Evolutionary conservation across 1,140 invertebrate species (phyloP).

Genomic region (Chrysoperla carnea): DNA sequence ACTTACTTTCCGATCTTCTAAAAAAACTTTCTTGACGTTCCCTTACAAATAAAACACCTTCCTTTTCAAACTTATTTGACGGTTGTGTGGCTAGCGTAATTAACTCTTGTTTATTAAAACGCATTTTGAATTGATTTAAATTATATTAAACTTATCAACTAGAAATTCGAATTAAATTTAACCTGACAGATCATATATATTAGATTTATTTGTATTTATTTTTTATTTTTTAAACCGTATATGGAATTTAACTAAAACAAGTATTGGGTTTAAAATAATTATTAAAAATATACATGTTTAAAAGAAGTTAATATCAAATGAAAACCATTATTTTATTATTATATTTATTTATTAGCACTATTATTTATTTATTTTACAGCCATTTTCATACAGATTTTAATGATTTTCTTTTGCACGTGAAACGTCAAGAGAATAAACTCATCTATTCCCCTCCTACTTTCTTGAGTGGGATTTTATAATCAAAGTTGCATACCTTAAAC

Average conservation of each 20-base stretch:
- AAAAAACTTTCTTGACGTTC: constrained; percentile 87
- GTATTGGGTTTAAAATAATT: neutral
- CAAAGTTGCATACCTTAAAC: too few species aligned
- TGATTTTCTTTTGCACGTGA: neutral
- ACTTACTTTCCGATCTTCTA: constrained; percentile 74
- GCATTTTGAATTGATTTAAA: constrained; percentile 38
- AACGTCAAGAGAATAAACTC: neutral
- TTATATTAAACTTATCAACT: neutral
- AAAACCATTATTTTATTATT: too few species aligned
- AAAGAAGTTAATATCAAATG: too few species aligned
- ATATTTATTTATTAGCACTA: neutral
- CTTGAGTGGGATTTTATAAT: too few species aligned
- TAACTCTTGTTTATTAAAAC: constrained; percentile 82
- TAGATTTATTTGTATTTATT: neutral
- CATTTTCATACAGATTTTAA: neutral
- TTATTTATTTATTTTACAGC: neutral
- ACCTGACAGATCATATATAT: neutral
- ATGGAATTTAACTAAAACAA: neutral
- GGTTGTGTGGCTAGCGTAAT: constrained; percentile 67
- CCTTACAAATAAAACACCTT: constrained; percentile 70
- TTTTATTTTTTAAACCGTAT: neutral
- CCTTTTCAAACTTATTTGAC: constrained; percentile 78
- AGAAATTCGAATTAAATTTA: too few species aligned
- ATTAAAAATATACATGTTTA: neutral
- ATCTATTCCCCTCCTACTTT: too few species aligned